A percentile compares a stretch with the other conserved stretches of the same genome.
Evolutionary conservation across 2,113 vertebrate species (phyloP).

Genomic region (Junco hyemalis): DNA sequence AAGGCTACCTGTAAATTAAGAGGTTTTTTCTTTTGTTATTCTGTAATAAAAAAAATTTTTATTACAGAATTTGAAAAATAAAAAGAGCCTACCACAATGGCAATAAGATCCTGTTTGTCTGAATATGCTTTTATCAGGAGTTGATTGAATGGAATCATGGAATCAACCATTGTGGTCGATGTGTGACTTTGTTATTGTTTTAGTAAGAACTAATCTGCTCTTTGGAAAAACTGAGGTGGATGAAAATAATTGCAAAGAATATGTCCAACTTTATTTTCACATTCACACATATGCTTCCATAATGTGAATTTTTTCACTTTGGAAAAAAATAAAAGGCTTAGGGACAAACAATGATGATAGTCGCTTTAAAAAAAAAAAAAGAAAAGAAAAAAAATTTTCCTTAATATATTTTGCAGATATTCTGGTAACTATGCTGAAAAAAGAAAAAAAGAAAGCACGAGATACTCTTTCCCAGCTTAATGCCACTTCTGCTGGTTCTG

Average conservation of each 20-base stretch:
- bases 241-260: neutral
- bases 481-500: neutral
- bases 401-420: conserved; percentile 79
- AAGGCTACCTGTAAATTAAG: neutral
- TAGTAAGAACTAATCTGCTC: neutral
- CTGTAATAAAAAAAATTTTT: neutral
- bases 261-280: neutral
- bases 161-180: neutral
- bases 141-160: neutral
- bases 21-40: neutral
- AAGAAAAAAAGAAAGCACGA: conserved; percentile 82
- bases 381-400: neutral
- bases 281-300: neutral
- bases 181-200: neutral
- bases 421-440: conserved; percentile 89
- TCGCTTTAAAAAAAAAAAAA: neutral
- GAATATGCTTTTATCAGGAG: neutral
- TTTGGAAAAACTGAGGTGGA: neutral
- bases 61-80: neutral
- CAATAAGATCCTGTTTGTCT: neutral
- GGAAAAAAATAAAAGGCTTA: neutral
- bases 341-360: neutral
- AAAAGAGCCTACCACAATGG: neutral
- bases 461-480: conserved; percentile 66
- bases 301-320: neutral